These are phyloP conservation scores for Ophthalmolycus amberensis DNA, from an alignment of 2,113 vertebrate species.

Conservation along the genomic window DNA sequence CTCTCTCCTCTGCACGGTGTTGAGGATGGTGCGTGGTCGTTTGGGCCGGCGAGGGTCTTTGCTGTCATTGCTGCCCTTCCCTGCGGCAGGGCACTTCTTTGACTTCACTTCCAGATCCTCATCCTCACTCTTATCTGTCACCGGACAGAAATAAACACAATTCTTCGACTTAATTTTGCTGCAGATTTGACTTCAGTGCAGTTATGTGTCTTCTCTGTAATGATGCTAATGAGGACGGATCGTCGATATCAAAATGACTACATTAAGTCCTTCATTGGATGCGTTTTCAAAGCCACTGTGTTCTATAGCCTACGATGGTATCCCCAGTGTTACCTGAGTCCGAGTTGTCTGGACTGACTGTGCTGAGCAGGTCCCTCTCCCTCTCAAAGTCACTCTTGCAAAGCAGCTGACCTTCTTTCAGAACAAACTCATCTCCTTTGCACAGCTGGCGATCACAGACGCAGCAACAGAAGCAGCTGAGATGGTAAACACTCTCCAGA, in stretches of 20 bases:
- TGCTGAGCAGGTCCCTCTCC: constrained; percentile 89
- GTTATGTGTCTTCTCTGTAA: not conserved
- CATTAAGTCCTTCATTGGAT: no score
- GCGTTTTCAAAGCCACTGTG: not conserved
- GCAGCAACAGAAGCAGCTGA: constrained; percentile 95
- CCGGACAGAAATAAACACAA: constrained; percentile 1
- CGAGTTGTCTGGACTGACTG: constrained; percentile 88
- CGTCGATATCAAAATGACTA: no score
- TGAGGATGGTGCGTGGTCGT: constrained; percentile 93
- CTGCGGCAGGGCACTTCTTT: constrained; percentile 79
- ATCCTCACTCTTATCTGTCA: constrained; percentile 91
- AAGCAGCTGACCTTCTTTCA: constrained; percentile 93
- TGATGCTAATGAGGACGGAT: not conserved
- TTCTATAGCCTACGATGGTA: not conserved
- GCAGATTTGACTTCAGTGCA: not conserved
- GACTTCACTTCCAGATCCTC: constrained; percentile 90
- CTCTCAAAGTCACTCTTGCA: constrained; percentile 94
- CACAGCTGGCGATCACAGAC: constrained; percentile 91
- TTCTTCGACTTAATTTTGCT: not conserved
- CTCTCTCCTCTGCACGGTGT: constrained; percentile 91
- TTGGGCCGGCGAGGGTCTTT: constrained; percentile 91
- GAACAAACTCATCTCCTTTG: constrained; percentile 93
- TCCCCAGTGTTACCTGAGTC: constrained; percentile 86
- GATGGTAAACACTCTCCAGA: constrained; percentile 92
- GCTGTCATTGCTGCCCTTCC: constrained; percentile 86